phyloP scores from a whole-genome alignment of 2,888 invertebrate species.

The Galeruca laticollis region DNA sequence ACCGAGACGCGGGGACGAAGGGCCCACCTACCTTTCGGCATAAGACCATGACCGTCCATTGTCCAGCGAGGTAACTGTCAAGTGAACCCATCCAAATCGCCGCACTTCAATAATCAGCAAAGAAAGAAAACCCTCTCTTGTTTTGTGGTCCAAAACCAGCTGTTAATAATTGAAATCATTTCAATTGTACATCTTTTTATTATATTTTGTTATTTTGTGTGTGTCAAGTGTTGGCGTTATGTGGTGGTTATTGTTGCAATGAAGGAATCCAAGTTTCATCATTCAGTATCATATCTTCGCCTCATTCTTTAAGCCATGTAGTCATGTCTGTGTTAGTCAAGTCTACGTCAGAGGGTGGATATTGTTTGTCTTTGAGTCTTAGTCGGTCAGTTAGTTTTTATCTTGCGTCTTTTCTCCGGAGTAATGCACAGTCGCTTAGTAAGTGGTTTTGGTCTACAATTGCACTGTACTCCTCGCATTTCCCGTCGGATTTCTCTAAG shows the following conservation, averaged over 20 bases:
- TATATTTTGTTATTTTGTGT: no score
- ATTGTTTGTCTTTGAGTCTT: not conserved
- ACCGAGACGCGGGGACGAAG: not conserved
- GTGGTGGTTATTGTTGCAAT: no score
- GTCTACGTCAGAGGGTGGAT: not conserved
- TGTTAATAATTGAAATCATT: no score
- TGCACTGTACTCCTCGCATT: not conserved
- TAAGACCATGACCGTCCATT: no score
- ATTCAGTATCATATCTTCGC: not conserved
- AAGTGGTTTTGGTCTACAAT: constrained; percentile 2
- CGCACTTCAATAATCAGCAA: no score
- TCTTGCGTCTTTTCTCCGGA: not conserved
- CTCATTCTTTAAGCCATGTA: not conserved
- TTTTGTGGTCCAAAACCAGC: no score
- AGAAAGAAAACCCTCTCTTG: no score
- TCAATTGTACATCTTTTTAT: no score
- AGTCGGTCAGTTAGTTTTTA: not conserved
- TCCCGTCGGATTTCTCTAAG: constrained; percentile 2
- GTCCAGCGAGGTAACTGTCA: no score
- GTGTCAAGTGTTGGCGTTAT: no score
- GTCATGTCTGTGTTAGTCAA: not conserved
- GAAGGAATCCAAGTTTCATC: no score
- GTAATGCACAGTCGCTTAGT: not conserved
- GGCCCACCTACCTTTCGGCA: no score
- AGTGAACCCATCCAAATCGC: not conserved